Base-by-base conservation (phyloP, 2,797 vertebrate genomes). In the Rhadinocentrus ornatus region DNA sequence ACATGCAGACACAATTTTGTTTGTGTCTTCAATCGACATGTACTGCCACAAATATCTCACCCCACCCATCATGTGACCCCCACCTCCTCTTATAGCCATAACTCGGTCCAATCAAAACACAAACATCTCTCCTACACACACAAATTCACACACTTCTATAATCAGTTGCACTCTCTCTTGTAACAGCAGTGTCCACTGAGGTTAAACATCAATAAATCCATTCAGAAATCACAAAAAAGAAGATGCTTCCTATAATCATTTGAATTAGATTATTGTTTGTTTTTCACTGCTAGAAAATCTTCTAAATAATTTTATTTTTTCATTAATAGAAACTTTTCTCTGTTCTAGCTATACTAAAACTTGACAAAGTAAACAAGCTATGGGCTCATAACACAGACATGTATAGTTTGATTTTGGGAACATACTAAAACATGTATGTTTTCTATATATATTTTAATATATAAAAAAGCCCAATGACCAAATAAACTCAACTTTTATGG, bases 1-100 rank as follows among this genome's bases (percentile, higher is more conserved):
- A n/a, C 3, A 55, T 39, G 50, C 26, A 29, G 20, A 66, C 8
- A 32, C 2, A 32, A 37, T 41, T 31, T 37, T 20, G 0, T 13
- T 52, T 34, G 34, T 41, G 29, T 58, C 32, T 13, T 35, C 6
- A 66, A 32, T 39, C 22, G 9, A n/a, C 37, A 69, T 16, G 24
- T 37, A 65, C 46, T 62, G 20, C 50, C 70, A 48, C 55, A 73
- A 69, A 66, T 29, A 39, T 69, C 67, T 44, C 46, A 66, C 13
- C n/a, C 15, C 29, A 39, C 37, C 32, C 37, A 31, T 22, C 24
- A 35, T 13, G 37, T 44, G 41, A 44, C 16, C 41, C 41, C 41
- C 41, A 44, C 41, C 55, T 39, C 32, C 22, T 52, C 58, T 58
- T 22, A 69, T 6, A 71, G 41, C 26, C 50, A 69, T 50, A 60